Conservation (phyloP, 2,888 invertebrate genomes). For the Gastrophysa polygoni region DNA sequence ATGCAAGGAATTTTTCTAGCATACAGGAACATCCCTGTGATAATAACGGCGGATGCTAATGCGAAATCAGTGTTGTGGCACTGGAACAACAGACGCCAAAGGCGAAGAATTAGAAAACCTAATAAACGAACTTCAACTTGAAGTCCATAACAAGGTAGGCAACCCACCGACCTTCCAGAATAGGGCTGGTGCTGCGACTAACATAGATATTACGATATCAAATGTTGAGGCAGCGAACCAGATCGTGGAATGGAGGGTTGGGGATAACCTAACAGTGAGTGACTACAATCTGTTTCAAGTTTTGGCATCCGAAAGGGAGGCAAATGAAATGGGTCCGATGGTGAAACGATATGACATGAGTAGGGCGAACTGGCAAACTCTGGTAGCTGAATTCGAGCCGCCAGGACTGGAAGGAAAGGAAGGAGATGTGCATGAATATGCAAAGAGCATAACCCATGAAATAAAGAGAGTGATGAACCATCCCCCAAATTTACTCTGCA, state of each 20-base stretch:
- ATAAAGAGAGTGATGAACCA: background rate
- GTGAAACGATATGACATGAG: background rate
- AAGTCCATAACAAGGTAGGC: background rate
- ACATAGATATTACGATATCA: slow-evolving; percentile 12
- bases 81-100: background rate
- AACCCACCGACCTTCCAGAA: slow-evolving; percentile 10
- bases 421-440: too few species aligned
- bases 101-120: background rate
- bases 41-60: slow-evolving; percentile 8
- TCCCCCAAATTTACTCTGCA: background rate
- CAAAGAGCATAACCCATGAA: background rate
- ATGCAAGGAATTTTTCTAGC: background rate
- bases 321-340: background rate
- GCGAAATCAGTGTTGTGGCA: slow-evolving; percentile 3
- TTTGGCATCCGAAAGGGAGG: background rate
- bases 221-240: background rate
- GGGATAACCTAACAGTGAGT: background rate
- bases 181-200: slow-evolving; percentile 1
- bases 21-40: background rate
- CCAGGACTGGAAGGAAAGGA: too few species aligned
- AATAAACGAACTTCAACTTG: background rate
- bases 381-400: too few species aligned
- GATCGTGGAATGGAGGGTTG: background rate
- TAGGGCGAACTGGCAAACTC: background rate
- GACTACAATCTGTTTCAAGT: slow-evolving; percentile 4